Base-by-base conservation (phyloP, 2,113 vertebrate genomes). In the Vulpes vulpes region DNA sequence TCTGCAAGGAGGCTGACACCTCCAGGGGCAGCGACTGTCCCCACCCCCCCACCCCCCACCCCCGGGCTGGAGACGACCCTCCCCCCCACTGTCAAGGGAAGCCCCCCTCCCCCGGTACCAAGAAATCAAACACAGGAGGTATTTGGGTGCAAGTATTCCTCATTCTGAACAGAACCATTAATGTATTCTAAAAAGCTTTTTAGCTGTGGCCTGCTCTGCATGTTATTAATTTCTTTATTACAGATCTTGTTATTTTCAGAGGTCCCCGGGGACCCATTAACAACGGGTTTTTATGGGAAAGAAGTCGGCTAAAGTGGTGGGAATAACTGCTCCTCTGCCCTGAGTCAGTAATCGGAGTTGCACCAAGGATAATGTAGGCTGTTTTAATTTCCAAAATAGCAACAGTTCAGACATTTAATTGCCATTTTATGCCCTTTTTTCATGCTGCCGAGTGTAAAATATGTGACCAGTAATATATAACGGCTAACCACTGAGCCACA, bases 201-300 rank as follows among this genome's bases (percentile, higher is more conserved):
- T 98, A 98, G 97, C 97, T 69, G 97, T 89, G 98, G 96, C 97
- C 98, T 98, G 98, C 98, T 98, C 97, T 98, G 97, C 98, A 96
- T 98, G 98, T 98, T 99, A 99, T 99, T 99, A 99, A 99, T 99
- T 99, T 99, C 98, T 99, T 99, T 99, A 98, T 98, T 99, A 98
- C 97, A 98, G 98, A 98, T 99, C 98, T 99, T 98, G 98, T 98
- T 99, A 98, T 99, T 99, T 99, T 99, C 98, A 99, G 98, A 98
- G 98, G 98, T 98, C 99, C 98, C 98, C 51, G 30, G 97, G 98
- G 99, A 98, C 89, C 97, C 98, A 97, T 99, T 99, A 99, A 98
- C 98, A 98, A 97, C 81, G 93, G 97, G 98, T 96, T 98, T 99
- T 99, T 99, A 99, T 99, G 98, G 98, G 98, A 98, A 99, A 99